Evolutionary conservation across 2,797 vertebrate species (phyloP), one percentile per base, ranked within the genome.

Genomic region (Gambusia yucatana): DNA sequence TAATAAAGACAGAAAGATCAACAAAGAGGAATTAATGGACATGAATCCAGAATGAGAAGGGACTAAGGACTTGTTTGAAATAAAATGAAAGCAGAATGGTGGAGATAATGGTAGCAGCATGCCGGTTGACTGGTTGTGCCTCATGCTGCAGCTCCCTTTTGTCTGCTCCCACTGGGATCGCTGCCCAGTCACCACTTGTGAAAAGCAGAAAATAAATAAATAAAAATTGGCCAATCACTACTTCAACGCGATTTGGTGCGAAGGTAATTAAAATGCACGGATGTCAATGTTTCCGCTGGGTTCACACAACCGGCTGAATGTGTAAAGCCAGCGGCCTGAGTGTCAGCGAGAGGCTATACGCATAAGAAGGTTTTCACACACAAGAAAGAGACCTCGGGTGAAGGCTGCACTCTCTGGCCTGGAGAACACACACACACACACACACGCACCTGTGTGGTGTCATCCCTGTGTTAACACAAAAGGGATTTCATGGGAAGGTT

Each of bases 221-320:
- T 25, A 52, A 52, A 52, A 9, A 72, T 72, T 65, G 69, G 75
- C 74, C 82, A 85, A 87, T 80, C 84, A 78, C 77, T 76, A 44
- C 82, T 88, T 79, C 83, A 77, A 83, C 80, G 75, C 52, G 72
- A 91, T 87, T 84, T 73, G 74, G 90, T 78, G 82, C 79, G 84
- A 92, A 91, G 90, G 81, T 84, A 91, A 90, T 89, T 88, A 86
- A 83, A 86, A 89, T 77, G 83, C 79, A 84, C 90, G 81, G 72
- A 84, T 59, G 77, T 82, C 84, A 85, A 88, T 72, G 74, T 82
- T 82, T 70, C 57, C 46, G 76, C 79, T 67, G 17, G 10, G 80
- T 77, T 82, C 75, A 78, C 43, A 13, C 82, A 70, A 81, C 82
- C 63, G 75, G 39, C 25, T 41, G 65, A 61, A 79, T 75, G 79